Evolutionary conservation across 2,888 invertebrate genomes (phyloP).

Genomic region (Callyntrura sp.): DNA sequence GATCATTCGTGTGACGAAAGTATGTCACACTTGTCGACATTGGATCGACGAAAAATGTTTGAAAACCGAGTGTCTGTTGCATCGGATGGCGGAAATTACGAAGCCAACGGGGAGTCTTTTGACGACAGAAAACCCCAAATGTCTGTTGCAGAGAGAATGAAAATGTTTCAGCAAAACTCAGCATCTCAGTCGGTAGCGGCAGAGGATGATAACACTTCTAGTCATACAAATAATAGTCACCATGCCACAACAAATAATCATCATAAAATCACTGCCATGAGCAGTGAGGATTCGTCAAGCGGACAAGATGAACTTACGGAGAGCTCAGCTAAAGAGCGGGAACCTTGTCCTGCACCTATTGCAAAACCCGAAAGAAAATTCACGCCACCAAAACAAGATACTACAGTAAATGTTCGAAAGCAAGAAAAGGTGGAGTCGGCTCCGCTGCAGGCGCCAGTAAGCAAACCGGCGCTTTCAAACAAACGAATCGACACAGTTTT

Average conservation of each 20-base stretch:
- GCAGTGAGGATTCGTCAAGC: slow-evolving; percentile 70
- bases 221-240: slow-evolving; percentile 72
- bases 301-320: slow-evolving; percentile 62
- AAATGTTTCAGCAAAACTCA: slow-evolving; percentile 83
- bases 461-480: slow-evolving; percentile 71
- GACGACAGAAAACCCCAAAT: slow-evolving; percentile 74
- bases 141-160: slow-evolving; percentile 82
- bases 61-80: slow-evolving; percentile 89
- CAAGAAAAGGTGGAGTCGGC: slow-evolving; percentile 47
- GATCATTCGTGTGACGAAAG: slow-evolving; percentile 63
- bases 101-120: slow-evolving; percentile 51
- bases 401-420: slow-evolving; percentile 39
- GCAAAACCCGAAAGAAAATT: slow-evolving; percentile 83
- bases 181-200: not conserved
- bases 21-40: slow-evolving; percentile 87
- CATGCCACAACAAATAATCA: slow-evolving; percentile 48
- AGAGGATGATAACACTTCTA: slow-evolving; percentile 71
- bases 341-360: slow-evolving; percentile 79
- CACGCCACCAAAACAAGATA: slow-evolving; percentile 77
- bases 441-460: not conserved
- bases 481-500: slow-evolving; percentile 84
- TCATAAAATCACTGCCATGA: slow-evolving; percentile 64
- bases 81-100: slow-evolving; percentile 82
- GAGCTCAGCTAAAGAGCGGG: slow-evolving; percentile 62
- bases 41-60: slow-evolving; percentile 92